A percentile compares a stretch with the other conserved stretches of the same genome.
Conservation (phyloP, 2,797 vertebrate genomes). For the Oophaga sylvatica region DNA sequence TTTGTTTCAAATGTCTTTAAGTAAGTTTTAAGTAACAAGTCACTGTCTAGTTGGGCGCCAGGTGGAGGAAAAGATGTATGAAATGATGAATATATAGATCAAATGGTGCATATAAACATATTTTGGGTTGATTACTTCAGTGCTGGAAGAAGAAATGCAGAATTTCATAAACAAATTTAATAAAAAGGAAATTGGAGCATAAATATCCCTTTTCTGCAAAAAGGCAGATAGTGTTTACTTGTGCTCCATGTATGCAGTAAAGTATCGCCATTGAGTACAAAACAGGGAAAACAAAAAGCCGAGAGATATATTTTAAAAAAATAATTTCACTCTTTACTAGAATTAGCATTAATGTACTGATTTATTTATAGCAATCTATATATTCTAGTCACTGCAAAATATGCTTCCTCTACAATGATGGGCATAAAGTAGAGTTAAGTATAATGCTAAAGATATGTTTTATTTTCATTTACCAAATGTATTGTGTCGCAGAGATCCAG, state of each 20-base stretch:
- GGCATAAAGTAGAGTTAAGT: not conserved
- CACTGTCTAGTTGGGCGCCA: slow-evolving; percentile 43
- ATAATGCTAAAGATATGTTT: no score
- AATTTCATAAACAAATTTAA: not conserved
- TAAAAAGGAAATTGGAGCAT: not conserved
- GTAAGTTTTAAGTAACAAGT: slow-evolving; percentile 45
- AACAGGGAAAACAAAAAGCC: not conserved
- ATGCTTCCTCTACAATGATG: not conserved
- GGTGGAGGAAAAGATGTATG: slow-evolving; percentile 33
- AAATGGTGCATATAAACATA: not conserved
- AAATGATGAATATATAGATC: slow-evolving; percentile 18
- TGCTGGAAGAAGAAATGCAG: not conserved
- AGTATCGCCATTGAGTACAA: not conserved
- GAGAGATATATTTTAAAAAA: not conserved
- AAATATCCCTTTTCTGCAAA: not conserved
- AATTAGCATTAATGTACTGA: not conserved
- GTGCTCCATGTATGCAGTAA: not conserved
- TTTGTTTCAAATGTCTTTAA: slow-evolving; percentile 56
- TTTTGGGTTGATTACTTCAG: not conserved
- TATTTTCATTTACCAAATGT: no score
- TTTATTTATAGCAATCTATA: not conserved
- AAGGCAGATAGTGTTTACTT: not conserved
- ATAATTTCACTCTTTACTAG: not conserved
- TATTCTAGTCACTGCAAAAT: not conserved
- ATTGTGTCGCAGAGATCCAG: no score